phyloP scores from a whole-genome alignment of 2,113 vertebrate genomes.

The Lethenteron camtschaticum region DNA sequence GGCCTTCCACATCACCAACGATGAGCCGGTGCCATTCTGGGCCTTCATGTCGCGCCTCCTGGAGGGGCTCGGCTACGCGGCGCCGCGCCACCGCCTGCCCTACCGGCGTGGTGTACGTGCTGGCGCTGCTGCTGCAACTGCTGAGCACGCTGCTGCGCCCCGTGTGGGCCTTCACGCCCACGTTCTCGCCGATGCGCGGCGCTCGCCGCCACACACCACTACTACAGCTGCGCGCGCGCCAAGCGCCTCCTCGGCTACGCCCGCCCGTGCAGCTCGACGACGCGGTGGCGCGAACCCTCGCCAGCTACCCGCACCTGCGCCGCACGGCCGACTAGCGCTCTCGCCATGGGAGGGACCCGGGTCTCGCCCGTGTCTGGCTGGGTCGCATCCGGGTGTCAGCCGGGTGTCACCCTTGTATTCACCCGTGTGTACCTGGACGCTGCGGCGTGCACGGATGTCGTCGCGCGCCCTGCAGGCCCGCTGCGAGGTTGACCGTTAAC shows the following conservation, averaged over 20 bases:
- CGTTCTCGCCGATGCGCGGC: constrained; percentile 77
- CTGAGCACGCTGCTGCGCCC: constrained; percentile 40
- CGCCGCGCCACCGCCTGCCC: constrained; percentile 59
- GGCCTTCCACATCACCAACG: constrained; percentile 91
- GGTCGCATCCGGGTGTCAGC: too few relatives aligned
- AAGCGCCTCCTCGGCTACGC: constrained; percentile 58
- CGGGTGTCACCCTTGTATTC: too few relatives aligned
- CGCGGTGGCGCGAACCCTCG: constrained; percentile 39
- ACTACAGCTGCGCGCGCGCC: constrained; percentile 71
- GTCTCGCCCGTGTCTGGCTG: too few relatives aligned
- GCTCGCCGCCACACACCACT: constrained; percentile 67
- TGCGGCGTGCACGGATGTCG: too few relatives aligned
- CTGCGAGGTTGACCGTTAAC: too few relatives aligned
- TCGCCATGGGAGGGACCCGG: too few relatives aligned
- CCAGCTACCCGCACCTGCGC: constrained; percentile 50
- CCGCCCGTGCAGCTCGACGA: constrained; percentile 49
- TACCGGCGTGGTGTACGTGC: constrained; percentile 52
- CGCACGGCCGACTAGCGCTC: constrained; percentile 7
- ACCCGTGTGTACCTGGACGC: too few relatives aligned
- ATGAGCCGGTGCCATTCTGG: constrained; percentile 79
- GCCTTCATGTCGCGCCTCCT: constrained; percentile 67
- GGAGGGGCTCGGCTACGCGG: constrained; percentile 54
- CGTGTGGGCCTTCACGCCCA: constrained; percentile 42
- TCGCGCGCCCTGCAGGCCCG: too few relatives aligned
- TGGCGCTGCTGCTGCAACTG: constrained; percentile 51